These are phyloP conservation scores for Pelusios castaneus DNA, from an alignment of 2,113 vertebrate genomes.

Conservation along the genomic window DNA sequence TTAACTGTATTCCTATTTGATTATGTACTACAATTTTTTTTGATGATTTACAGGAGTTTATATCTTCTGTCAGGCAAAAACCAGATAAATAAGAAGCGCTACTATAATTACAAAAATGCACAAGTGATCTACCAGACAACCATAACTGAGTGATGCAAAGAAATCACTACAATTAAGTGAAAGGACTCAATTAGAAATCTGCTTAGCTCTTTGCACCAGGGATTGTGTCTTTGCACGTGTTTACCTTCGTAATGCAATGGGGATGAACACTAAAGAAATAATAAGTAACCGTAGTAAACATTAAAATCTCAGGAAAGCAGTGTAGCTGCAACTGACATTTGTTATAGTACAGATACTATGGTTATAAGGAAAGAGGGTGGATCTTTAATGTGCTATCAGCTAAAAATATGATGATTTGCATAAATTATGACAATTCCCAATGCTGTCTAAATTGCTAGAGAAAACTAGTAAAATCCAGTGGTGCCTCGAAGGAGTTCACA, in stretches of 20 bases:
- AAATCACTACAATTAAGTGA: not conserved
- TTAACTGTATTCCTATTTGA: not conserved
- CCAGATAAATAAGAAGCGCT: not conserved
- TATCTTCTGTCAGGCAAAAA: not conserved
- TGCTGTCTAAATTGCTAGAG: not conserved
- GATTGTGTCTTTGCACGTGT: not conserved
- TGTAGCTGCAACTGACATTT: not conserved
- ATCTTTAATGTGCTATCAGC: not conserved
- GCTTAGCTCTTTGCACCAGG: not conserved
- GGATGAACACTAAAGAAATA: not conserved
- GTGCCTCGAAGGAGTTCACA: not conserved
- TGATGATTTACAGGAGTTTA: not conserved
- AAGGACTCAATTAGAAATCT: not conserved
- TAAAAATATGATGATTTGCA: not conserved
- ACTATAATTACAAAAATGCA: not conserved
- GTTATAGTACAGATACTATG: not conserved
- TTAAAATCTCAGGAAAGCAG: not conserved
- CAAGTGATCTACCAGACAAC: fast-evolving
- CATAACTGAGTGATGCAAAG: not conserved
- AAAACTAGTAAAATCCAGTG: fast-evolving
- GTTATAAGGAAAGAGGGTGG: not conserved
- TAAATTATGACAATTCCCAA: not conserved
- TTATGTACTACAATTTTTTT: not conserved
- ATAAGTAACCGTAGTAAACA: not conserved
- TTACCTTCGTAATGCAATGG: not conserved